A percentile compares a stretch with the other conserved stretches of the same genome.
Conservation (phyloP, 1,140 invertebrate species). For the Babylonia areolata region DNA sequence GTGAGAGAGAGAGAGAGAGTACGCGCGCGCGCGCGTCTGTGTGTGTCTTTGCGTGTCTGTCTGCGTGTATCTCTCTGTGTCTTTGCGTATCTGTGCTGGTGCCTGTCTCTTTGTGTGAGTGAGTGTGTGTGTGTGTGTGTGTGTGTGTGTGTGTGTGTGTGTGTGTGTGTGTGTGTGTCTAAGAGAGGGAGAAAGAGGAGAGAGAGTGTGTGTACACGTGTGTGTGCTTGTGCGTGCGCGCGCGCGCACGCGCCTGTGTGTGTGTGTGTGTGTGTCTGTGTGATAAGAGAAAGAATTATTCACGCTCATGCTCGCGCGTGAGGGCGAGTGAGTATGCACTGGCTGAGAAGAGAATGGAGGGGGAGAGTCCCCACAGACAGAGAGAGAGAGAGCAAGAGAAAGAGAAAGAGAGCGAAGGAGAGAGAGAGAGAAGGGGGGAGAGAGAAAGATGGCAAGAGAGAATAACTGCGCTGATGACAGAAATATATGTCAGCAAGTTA, state of each 20-base stretch:
- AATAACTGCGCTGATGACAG: not conserved
- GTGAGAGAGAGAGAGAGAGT: too few species aligned
- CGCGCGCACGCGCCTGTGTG: not conserved
- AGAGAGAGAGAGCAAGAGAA: too few species aligned
- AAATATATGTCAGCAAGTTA: too few species aligned
- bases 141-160: conserved; percentile 5
- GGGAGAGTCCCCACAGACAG: not conserved
- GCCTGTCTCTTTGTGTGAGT: not conserved
- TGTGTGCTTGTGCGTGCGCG: not conserved
- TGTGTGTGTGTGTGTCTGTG: not conserved
- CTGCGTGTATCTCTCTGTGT: too few species aligned
- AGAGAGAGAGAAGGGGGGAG: not conserved
- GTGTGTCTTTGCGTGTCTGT: too few species aligned
- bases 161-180: not conserved
- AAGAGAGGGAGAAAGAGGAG: not conserved
- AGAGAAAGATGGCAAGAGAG: conserved; percentile 5
- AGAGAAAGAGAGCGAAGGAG: too few species aligned
- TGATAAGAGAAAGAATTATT: not conserved
- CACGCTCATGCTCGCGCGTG: not conserved
- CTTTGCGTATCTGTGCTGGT: not conserved
- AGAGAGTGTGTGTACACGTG: not conserved
- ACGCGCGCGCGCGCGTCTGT: too few species aligned
- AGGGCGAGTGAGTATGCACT: not conserved
- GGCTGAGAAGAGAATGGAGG: not conserved
- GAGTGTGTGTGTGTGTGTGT: not conserved